Base-by-base conservation (phyloP, 2,888 invertebrate species). In the Marronus borbonicus region DNA sequence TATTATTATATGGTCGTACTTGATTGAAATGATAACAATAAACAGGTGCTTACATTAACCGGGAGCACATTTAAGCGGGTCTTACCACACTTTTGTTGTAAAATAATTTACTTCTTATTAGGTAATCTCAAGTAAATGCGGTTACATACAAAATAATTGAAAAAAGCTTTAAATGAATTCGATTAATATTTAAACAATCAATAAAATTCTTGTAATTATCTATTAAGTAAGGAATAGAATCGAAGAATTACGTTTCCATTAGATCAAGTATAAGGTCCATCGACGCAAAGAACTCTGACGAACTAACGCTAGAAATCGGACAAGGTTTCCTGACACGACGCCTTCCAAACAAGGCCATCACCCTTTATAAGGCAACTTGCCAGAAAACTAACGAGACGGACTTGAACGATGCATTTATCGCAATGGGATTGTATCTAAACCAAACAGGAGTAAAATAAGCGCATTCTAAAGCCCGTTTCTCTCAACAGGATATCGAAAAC, bases 301-400 rank as follows among this genome's bases (percentile, higher is more conserved):
- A 58, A 58, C 72, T 39, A 39, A 44, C 20, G 36, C 31, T 72
- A 60, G 72, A 72, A 39, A 72, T 72, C 58, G 58, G 31, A 78
- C 77, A 78, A 79, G 79, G 74, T 72, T 76, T 55, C 72, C 70
- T 50, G 36, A 78, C 52, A 58, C 64, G 72, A 76, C 75, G 49
- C 65, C 39, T 55, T 39, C 72, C 58, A 65, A 28, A 28, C 55
- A 36, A 44, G 68, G 68, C 78, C 76, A 64, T 72, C 72, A 72
- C 39, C 49, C 76, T 78, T 55, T 76, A 80, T 81, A 80, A 68
- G 81, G 81, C 75, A 80, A 80, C 79, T 72, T 78, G 78, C 69
- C 58, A 20, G 50, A 72, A 72, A 72, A 58, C 72, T 72, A 72
- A 72, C 28, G 28, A 49, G n/a, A 68, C 68, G 20, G 68, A 50